Evolutionary conservation across 2,888 invertebrate species (phyloP).

Genomic region (Alitta virens): DNA sequence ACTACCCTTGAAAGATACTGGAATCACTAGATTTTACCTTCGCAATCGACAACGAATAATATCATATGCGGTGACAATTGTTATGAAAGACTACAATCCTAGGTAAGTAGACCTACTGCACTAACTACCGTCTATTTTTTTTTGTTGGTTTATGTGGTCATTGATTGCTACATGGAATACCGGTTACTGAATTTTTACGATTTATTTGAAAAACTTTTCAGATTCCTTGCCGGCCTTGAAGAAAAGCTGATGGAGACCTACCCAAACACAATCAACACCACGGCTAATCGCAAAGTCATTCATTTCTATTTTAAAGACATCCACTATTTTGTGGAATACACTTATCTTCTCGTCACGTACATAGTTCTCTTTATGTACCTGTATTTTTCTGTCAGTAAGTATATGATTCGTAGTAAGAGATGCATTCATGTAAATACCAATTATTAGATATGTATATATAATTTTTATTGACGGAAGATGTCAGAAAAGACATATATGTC

Average conservation of each 20-base stretch:
- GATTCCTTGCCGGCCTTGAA: constrained; percentile 73
- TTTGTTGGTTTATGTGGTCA: background rate
- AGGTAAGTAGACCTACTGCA: constrained; percentile 62
- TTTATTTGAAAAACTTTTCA: constrained; percentile 59
- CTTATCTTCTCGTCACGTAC: constrained; percentile 82
- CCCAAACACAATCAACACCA: constrained; percentile 42
- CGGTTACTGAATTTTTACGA: too few relatives aligned
- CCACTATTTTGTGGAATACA: constrained; percentile 55
- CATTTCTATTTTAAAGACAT: constrained; percentile 82
- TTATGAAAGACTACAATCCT: constrained; percentile 76
- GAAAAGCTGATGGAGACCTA: constrained; percentile 37
- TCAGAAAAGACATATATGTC: too few relatives aligned
- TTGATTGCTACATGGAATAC: background rate
- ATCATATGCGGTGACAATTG: constrained; percentile 86
- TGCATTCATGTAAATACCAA: too few relatives aligned
- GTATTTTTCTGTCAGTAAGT: constrained; percentile 83
- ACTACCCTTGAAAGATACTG: constrained; percentile 84
- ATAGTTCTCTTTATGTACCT: constrained; percentile 85
- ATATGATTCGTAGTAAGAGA: too few relatives aligned
- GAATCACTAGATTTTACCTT: constrained; percentile 83
- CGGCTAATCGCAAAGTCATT: constrained; percentile 54
- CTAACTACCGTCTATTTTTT: background rate
- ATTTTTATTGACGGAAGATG: too few relatives aligned
- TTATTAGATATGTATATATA: too few relatives aligned
- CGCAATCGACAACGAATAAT: constrained; percentile 80